Conservation (phyloP, 2,113 vertebrate genomes). For the Passer domesticus region DNA sequence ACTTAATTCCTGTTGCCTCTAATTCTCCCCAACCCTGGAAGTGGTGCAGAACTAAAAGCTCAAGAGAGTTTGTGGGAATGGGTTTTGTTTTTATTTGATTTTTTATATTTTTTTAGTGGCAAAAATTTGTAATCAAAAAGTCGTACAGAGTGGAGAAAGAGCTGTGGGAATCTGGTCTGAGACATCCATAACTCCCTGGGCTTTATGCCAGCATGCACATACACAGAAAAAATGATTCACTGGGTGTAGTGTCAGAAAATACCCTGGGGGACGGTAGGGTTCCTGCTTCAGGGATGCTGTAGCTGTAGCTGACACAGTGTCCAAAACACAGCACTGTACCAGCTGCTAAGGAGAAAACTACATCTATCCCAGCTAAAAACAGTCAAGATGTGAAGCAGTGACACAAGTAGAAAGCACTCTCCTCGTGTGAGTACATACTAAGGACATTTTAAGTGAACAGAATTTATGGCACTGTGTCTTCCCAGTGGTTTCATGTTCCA, state of each 20-base stretch:
- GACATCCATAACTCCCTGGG: constrained; percentile 10
- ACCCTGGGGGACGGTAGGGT: neutral
- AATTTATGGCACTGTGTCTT: neutral
- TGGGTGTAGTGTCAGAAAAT: neutral
- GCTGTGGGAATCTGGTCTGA: constrained; percentile 33
- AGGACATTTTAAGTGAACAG: neutral
- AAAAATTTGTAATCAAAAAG: neutral
- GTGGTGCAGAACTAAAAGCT: neutral
- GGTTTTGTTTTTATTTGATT: neutral
- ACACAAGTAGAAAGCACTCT: neutral
- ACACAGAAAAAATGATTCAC: constrained; percentile 11
- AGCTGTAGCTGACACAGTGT: neutral
- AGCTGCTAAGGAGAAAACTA: neutral
- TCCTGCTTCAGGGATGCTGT: neutral
- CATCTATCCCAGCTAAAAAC: neutral
- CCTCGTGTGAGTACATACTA: neutral
- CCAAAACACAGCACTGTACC: neutral
- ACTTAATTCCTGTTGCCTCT: neutral
- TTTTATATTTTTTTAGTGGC: neutral
- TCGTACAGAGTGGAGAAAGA: neutral
- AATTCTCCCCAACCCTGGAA: neutral
- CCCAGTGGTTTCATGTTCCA: neutral
- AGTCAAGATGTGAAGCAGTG: neutral
- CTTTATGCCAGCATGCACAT: neutral
- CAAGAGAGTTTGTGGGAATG: neutral